Percentiles rank a stretch among this genome's conserved stretches.
Evolutionary conservation across 1,140 invertebrate species (phyloP).

Genomic region (Aethina tumida): DNA sequence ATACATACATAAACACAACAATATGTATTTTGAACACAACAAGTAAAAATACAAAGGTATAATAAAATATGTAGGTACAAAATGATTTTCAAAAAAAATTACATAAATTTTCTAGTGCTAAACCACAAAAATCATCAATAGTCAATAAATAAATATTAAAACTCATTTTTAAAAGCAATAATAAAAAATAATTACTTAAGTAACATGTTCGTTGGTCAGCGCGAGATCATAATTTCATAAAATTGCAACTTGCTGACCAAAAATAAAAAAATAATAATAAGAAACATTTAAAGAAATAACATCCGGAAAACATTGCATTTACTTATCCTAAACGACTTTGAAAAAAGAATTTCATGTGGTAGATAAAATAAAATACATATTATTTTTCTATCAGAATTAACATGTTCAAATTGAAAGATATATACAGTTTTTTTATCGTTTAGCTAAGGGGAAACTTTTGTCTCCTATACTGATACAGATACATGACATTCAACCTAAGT

Average conservation of each 20-base stretch:
- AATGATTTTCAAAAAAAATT: constrained; percentile 14
- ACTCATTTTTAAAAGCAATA: constrained; percentile 4
- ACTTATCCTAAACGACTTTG: too few species aligned
- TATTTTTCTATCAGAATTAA: constrained; percentile 15
- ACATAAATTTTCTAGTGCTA: constrained; percentile 10
- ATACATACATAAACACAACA: constrained; percentile 35
- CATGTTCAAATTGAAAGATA: constrained; percentile 14
- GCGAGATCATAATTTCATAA: constrained; percentile 18
- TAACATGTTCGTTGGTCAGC: constrained; percentile 14
- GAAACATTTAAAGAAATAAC: too few species aligned
- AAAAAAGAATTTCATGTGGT: too few species aligned
- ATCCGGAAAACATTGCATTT: too few species aligned
- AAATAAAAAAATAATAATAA: not conserved
- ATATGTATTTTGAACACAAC: constrained; percentile 36
- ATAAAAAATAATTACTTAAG: constrained; percentile 7
- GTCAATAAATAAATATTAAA: constrained; percentile 9
- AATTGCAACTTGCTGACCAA: constrained; percentile 7
- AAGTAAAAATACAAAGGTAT: constrained; percentile 29
- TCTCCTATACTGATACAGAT: constrained; percentile 3
- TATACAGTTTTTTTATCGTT: constrained; percentile 7
- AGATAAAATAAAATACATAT: constrained; percentile 13
- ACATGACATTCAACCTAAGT: constrained; percentile 13
- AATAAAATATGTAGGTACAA: constrained; percentile 28
- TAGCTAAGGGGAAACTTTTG: not conserved
- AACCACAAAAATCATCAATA: constrained; percentile 11